Evolutionary conservation across 2,113 vertebrate species (phyloP), one percentile per base, ranked within the genome.

Genomic region (Ammodytes dubius): DNA sequence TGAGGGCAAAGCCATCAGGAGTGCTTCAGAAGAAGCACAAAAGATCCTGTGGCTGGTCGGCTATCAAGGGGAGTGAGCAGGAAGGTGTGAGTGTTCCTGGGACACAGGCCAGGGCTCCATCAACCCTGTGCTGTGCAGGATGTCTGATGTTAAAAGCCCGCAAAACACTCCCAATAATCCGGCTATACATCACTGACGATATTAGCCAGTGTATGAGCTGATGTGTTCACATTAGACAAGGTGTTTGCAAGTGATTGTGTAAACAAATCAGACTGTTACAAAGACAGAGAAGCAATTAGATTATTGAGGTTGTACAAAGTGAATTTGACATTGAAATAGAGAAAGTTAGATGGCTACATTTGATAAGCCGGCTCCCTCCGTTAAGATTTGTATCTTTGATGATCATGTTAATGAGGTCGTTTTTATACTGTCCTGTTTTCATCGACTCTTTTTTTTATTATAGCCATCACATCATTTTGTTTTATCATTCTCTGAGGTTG

Each of bases 21-120:
- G 46, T 4, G 7, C 42, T 70, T 45, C 53, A 50, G 67, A 79
- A n/a, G 67, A 65, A 77, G 42, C 52, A 71, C 14, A 27, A 66
- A 68, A 77, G 49, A 77, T 80, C 65, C 60, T 71, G 74, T 71
- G 77, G 83, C 82, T 88, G 83, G 74, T 78, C 82, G 45, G 53
- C 67, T 39, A 82, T 80, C 49, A 87, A 74, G 74, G 77, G 60
- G 75, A 64, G 49, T 2, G 65, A 80, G 65, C 45, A 15, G 45
- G 9, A n/a, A 57, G 76, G 56, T 37, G 68, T 17, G 43, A 80
- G 61, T 5, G 65, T 11, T 27, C 4, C 76, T 77, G 77, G 82
- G 84, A 78, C 1, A 13, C 2, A 2, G 42, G 64, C 81, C 81
- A 76, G 61, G 15, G 53, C 17, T 76, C 57, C 37, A 89, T 89